phyloP scores from a whole-genome alignment of 2,888 invertebrate genomes.

The Pherbina coryleti region DNA sequence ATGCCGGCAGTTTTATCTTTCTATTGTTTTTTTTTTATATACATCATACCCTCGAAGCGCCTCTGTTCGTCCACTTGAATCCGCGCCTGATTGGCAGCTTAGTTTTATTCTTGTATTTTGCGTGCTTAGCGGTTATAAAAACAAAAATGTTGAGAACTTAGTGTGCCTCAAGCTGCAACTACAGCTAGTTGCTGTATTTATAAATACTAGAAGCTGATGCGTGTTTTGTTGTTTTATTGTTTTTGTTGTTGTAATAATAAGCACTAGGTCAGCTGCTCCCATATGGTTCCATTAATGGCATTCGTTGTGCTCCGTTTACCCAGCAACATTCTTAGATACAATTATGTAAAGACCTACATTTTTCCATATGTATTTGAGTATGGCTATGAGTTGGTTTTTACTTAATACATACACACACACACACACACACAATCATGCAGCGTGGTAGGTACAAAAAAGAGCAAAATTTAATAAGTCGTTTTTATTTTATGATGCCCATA shows the following conservation, averaged over 20 bases:
- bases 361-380: not conserved
- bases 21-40: too few relatives aligned
- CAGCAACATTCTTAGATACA: not conserved
- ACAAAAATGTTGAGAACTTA: not conserved
- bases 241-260: constrained; percentile 8
- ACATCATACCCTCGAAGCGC: too few relatives aligned
- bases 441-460: not conserved
- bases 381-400: too few relatives aligned
- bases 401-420: not conserved
- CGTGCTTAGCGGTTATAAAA: constrained; percentile 1
- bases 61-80: too few relatives aligned
- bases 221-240: not conserved
- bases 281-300: constrained; percentile 23
- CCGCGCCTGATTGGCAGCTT: too few relatives aligned
- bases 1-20: too few relatives aligned
- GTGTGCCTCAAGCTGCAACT: not conserved
- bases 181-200: not conserved
- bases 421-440: not conserved
- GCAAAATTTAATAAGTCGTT: constrained; percentile 11
- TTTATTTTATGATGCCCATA: constrained; percentile 33
- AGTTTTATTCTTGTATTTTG: not conserved
- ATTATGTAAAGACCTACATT: not conserved
- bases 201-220: not conserved
- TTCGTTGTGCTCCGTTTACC: constrained; percentile 11
- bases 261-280: constrained; percentile 32